Evolutionary conservation across 2,888 invertebrate species (phyloP).

Genomic region (Aphelenchoides bicaudatus): DNA sequence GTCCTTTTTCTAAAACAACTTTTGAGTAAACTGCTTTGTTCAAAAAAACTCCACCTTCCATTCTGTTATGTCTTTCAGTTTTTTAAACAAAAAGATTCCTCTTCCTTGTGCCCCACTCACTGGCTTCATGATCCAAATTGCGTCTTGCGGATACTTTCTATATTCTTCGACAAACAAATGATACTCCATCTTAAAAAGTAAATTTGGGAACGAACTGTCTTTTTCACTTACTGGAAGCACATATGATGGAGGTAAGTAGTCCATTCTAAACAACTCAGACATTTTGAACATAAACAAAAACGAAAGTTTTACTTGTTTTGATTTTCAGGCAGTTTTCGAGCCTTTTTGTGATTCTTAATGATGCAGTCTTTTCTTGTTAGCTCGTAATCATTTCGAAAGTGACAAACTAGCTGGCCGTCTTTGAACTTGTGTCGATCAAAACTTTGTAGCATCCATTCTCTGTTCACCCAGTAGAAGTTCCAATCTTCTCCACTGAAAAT

Average conservation of each 20-base stretch:
- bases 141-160: conserved; percentile 64
- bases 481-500: conserved; percentile 64
- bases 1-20: conserved; percentile 37
- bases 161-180: conserved; percentile 69
- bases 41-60: conserved; percentile 63
- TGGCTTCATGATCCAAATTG: conserved; percentile 70
- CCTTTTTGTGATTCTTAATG: conserved; percentile 55
- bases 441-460: conserved; percentile 63
- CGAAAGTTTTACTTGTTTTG: conserved; percentile 26
- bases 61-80: conserved; percentile 65
- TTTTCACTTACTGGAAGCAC: conserved; percentile 66
- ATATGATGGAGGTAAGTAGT: conserved; percentile 68
- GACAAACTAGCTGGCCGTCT: conserved; percentile 67
- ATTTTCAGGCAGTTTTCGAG: conserved; percentile 40
- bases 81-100: conserved; percentile 69
- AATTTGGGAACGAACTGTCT: neutral
- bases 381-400: conserved; percentile 68
- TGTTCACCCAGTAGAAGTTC: conserved; percentile 69
- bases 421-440: conserved; percentile 64
- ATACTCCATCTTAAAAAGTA: conserved; percentile 65
- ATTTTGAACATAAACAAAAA: no score
- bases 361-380: conserved; percentile 66
- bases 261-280: conserved; percentile 50
- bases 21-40: neutral
- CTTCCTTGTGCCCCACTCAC: conserved; percentile 68